phyloP scores from a whole-genome alignment of 2,888 invertebrate genomes.

The Venusia cambrica region DNA sequence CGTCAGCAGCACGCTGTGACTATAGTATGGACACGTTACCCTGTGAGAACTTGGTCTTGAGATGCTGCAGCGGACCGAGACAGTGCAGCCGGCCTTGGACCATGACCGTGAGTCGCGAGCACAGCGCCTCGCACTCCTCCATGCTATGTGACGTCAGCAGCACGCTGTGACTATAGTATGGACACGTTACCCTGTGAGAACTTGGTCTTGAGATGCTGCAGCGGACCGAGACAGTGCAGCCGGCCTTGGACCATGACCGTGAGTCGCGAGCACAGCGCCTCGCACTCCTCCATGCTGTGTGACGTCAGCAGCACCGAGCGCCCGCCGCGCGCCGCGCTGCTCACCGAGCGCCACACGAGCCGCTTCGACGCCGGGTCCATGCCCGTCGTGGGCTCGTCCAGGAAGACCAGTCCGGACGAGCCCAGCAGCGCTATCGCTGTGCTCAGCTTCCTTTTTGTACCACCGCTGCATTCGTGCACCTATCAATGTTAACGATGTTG shows the following conservation, averaged over 20 bases:
- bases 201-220: slow-evolving; percentile 82
- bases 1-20: slow-evolving; percentile 86
- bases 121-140: slow-evolving; percentile 92
- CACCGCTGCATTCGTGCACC: slow-evolving; percentile 84
- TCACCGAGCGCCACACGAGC: slow-evolving; percentile 88
- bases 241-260: slow-evolving; percentile 90
- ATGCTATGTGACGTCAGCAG: slow-evolving; percentile 84
- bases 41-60: slow-evolving; percentile 79
- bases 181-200: slow-evolving; percentile 80
- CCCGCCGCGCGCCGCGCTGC: slow-evolving; percentile 76
- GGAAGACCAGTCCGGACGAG: slow-evolving; percentile 84
- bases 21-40: slow-evolving; percentile 66
- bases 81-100: slow-evolving; percentile 86
- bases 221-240: slow-evolving; percentile 86
- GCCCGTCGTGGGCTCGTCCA: slow-evolving; percentile 86
- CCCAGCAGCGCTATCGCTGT: slow-evolving; percentile 87
- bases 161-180: slow-evolving; percentile 83
- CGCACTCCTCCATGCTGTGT: slow-evolving; percentile 90
- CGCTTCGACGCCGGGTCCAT: slow-evolving; percentile 92
- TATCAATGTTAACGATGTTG: too few relatives aligned
- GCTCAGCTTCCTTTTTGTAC: slow-evolving; percentile 88
- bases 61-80: slow-evolving; percentile 86
- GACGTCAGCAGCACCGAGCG: slow-evolving; percentile 87
- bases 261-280: slow-evolving; percentile 88
- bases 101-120: slow-evolving; percentile 90